Base-by-base conservation (phyloP, 2,888 invertebrate species). In the Epinotia nisella region DNA sequence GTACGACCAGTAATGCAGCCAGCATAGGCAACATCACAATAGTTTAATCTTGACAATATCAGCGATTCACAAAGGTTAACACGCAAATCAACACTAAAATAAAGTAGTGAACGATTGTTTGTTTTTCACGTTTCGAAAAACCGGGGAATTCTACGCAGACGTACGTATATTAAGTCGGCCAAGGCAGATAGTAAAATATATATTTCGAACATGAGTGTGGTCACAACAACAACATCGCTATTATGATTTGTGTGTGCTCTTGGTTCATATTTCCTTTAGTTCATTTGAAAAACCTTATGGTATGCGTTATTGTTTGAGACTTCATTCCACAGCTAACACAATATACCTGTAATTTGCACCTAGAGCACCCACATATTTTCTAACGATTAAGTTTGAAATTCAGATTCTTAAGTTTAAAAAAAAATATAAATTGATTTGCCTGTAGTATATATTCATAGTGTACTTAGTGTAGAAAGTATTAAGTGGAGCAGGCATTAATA, bases 121-220 rank as follows among this genome's bases (percentile, higher is more conserved):
- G 53, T 39, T 59, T 29, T 55, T 51, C 21, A 29, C 35, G 51
- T n/a, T 68, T 67, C 68, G 19, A 49, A 62, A 72, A 21, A 39
- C 49, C 56, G 29, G 13, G n/a, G 67, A 53, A 62, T 24, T 39
- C 45, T 53, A 61, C 66, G 35, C 56, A 17, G 21, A 70, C 29
- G 39, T 55, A 67, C 15, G n/a, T 49, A 41, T 21, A 55, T 55
- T 60, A 71, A 41, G 53, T 66, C 59, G 71, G 71, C 67, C 71
- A 71, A 71, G 71, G 71, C 53, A 60, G 53, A 66, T 71, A 41
- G 65, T 66, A 66, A 71, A 70, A 61, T 29, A 56, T 55, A 53
- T 71, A 55, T 71, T 67, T 55, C 45, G 60, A 51, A 60, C 60
- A 41, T 13, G 51, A 64, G 21, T 49, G 58, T 59, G 21, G 53